phyloP scores from a whole-genome alignment of 2,888 invertebrate genomes.

The Alentia gelatinosa region DNA sequence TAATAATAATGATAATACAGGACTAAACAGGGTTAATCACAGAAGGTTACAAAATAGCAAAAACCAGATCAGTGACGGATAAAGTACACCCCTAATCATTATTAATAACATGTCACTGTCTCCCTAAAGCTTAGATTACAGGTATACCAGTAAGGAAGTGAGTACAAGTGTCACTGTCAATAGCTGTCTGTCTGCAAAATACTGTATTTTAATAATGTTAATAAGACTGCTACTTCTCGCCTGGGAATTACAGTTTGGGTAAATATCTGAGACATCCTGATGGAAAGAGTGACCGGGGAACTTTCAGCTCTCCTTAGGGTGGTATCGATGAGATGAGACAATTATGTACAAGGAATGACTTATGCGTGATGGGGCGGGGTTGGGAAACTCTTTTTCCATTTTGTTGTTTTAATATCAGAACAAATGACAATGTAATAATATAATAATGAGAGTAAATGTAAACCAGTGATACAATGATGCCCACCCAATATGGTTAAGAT shows the following conservation, averaged over 20 bases:
- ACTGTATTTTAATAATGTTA: not conserved
- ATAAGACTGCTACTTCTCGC: not conserved
- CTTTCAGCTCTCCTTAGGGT: not conserved
- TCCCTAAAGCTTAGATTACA: not conserved
- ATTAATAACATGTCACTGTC: not conserved
- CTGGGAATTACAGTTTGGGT: not conserved
- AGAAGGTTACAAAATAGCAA: constrained; percentile 28
- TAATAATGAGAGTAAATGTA: too few relatives aligned
- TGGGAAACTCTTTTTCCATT: too few relatives aligned
- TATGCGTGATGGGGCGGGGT: too few relatives aligned
- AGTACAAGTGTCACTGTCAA: too few relatives aligned
- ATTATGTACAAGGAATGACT: not conserved
- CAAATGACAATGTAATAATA: too few relatives aligned
- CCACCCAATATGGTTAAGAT: too few relatives aligned
- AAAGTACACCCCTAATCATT: not conserved
- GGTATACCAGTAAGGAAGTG: not conserved
- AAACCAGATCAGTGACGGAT: not conserved
- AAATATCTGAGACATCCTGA: not conserved
- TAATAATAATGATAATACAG: not conserved
- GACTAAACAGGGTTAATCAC: constrained; percentile 27
- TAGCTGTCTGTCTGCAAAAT: not conserved
- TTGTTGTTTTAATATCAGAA: too few relatives aligned
- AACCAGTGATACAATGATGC: too few relatives aligned
- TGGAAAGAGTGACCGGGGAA: not conserved
- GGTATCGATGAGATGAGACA: not conserved